Percentiles rank a stretch among this genome's conserved stretches.
These are phyloP conservation scores for Erpornis zantholeuca DNA, from an alignment of 2,113 vertebrate species.

Conservation along the genomic window DNA sequence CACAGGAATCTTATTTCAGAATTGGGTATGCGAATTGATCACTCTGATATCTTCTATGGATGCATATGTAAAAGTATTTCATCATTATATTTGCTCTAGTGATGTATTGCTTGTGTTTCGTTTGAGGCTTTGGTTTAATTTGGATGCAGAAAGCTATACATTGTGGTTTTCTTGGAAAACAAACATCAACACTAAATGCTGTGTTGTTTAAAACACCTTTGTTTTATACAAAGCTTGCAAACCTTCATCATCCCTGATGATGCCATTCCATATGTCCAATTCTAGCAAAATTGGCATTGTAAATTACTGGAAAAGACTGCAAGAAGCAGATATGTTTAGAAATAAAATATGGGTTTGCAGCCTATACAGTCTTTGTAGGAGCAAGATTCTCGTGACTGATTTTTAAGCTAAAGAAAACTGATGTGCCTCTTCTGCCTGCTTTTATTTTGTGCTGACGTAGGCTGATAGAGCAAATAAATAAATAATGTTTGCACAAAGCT, in stretches of 20 bases:
- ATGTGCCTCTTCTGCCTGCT: neutral
- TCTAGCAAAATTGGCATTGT: neutral
- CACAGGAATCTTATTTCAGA: constrained; percentile 18
- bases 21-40: neutral
- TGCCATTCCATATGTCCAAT: neutral
- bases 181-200: neutral
- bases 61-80: neutral
- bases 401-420: neutral
- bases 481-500: constrained; percentile 5
- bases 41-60: neutral
- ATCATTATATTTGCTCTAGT: neutral
- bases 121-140: neutral
- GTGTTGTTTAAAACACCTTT: neutral
- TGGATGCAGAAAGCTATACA: neutral
- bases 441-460: neutral
- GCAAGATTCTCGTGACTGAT: neutral
- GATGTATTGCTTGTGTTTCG: neutral
- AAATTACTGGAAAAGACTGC: neutral
- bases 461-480: constrained; percentile 16
- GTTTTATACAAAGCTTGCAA: neutral
- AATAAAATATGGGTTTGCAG: neutral
- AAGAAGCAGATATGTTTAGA: neutral
- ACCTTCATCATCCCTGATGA: neutral
- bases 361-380: neutral
- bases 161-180: neutral